Evolutionary conservation across 2,888 invertebrate species (phyloP), one percentile per base, ranked within the genome.

Genomic region (Metopia argyrocephala): DNA sequence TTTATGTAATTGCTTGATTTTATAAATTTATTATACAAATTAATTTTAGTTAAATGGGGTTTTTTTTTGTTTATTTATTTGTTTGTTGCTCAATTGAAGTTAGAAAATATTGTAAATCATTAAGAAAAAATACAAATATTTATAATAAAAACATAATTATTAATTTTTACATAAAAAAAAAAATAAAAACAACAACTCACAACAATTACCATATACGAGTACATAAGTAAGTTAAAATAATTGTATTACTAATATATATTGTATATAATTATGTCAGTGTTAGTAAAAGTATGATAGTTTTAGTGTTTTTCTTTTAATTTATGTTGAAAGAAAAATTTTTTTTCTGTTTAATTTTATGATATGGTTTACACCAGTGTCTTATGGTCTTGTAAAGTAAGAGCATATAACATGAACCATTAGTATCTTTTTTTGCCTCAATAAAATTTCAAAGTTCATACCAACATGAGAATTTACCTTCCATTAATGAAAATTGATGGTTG

Each of bases 151-250:
- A 38, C 38, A 38, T 0, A 38, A 38, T 38, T 38, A 38, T 12
- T 38, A 38, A 38, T 12, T 38, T 12, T 12, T 12, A 12, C 9
- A 50, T 18, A 54, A 57, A 62, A 9, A 76, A 15, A 59, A 2
- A 75, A 46, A 25, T 31, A 20, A 71, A 21, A 27, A 45, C 65
- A 78, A 71, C 28, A 78, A 61, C 27, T 71, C 20, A 78, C 66
- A 71, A 78, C 78, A 78, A 66, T 61, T 61, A 78, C 78, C 78
- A 71, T 71, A 70, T 76, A 69, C 64, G 20, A 64, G 46, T 68
- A 31, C 15, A 15, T 38, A 38, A 12, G 20, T 76, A 76, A 45
- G 68, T 46, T 27, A 18, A 61, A 62, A 61, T 62, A 50, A 9
- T 71, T 46, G 21, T 38, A 38, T 18, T 50, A 66, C 18, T 61